Evolutionary conservation across 2,113 vertebrate genomes (phyloP).

Genomic region (Anguilla rostrata): DNA sequence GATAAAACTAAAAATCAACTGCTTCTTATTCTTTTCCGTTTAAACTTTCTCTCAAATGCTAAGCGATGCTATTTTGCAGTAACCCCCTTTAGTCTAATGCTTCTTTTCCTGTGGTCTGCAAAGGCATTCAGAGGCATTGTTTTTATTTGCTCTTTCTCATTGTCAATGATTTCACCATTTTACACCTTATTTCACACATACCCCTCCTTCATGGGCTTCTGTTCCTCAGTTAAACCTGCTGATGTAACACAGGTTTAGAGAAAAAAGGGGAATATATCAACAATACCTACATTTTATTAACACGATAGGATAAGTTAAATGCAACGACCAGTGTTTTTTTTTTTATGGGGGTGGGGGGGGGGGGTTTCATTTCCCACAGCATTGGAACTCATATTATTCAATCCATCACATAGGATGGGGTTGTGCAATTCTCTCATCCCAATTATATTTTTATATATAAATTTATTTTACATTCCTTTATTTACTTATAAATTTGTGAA

Average conservation of each 20-base stretch:
- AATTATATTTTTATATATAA: too few species aligned
- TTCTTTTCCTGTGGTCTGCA: neutral
- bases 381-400: neutral
- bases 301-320: neutral
- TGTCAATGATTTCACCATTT: neutral
- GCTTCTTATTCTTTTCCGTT: neutral
- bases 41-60: neutral
- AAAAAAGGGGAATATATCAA: neutral
- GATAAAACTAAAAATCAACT: neutral
- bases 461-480: neutral
- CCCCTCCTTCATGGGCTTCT: neutral
- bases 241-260: neutral
- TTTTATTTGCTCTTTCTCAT: neutral
- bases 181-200: neutral
- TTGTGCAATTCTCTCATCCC: too few species aligned
- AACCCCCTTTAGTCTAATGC: neutral
- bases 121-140: neutral
- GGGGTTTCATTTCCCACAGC: neutral
- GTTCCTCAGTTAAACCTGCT: neutral
- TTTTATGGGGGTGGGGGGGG: neutral
- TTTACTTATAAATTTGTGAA: neutral
- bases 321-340: neutral
- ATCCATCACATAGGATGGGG: too few species aligned
- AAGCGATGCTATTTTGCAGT: neutral
- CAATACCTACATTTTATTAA: conserved; percentile 1